phyloP scores from a whole-genome alignment of 1,140 invertebrate species.

The Caenorhabditis brenneri region DNA sequence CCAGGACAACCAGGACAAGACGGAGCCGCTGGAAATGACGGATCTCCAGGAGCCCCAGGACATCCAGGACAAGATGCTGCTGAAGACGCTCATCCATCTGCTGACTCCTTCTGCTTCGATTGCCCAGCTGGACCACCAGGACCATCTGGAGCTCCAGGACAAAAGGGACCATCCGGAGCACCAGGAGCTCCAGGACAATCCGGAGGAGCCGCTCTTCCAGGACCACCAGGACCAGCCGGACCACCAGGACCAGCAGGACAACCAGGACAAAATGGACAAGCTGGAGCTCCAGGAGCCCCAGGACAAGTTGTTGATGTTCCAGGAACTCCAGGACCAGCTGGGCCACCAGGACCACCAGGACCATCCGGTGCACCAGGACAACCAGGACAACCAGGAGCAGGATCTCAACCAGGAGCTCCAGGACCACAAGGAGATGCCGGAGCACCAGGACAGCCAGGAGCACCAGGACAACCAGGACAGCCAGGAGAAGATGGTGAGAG shows the following conservation, averaged over 20 bases:
- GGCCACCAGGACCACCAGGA: conserved; percentile 61
- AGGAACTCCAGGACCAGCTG: conserved; percentile 60
- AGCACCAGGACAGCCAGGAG: conserved; percentile 26
- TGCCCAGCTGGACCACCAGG: conserved; percentile 60
- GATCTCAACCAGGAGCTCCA: not conserved
- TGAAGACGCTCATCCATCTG: conserved; percentile 36
- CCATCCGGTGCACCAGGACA: conserved; percentile 56
- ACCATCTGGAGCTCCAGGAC: conserved; percentile 60
- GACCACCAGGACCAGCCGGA: conserved; percentile 58
- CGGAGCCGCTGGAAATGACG: conserved; percentile 55
- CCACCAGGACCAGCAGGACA: conserved; percentile 62
- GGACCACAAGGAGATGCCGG: conserved; percentile 28
- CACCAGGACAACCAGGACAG: not conserved
- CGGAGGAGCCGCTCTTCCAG: conserved; percentile 65
- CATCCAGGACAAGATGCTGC: conserved; percentile 51
- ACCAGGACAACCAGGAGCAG: conserved; percentile 33
- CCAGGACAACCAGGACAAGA: conserved; percentile 55
- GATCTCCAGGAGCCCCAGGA: conserved; percentile 49
- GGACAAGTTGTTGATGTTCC: conserved; percentile 62
- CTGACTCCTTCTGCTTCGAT: conserved; percentile 61
- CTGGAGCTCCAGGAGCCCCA: conserved; percentile 57
- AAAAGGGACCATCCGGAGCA: conserved; percentile 59
- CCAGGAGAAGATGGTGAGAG: not conserved
- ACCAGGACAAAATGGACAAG: conserved; percentile 45
- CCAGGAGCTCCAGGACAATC: conserved; percentile 61